Evolutionary conservation across 2,113 vertebrate species (phyloP).

Genomic region (Zeus faber): DNA sequence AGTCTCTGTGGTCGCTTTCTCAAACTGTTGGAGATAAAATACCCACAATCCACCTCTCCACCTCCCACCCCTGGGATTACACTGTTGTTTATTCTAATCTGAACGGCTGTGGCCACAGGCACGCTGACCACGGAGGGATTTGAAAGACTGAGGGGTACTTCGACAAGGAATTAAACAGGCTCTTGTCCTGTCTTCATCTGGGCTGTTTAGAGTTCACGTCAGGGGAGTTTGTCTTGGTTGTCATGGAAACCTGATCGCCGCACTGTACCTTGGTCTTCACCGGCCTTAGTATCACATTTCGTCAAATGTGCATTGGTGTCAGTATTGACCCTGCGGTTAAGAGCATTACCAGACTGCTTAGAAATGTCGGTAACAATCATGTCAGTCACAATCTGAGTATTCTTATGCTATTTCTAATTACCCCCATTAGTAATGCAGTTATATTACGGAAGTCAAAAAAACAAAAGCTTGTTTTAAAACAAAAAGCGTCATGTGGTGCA

Average conservation of each 20-base stretch:
- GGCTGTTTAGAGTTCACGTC: background rate
- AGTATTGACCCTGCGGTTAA: too few relatives aligned
- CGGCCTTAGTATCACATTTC: too few relatives aligned
- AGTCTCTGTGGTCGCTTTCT: constrained; percentile 22
- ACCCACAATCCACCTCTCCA: constrained; percentile 32
- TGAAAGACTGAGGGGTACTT: background rate
- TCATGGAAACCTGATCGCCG: constrained; percentile 1
- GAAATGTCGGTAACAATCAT: too few relatives aligned
- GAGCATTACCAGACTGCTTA: too few relatives aligned
- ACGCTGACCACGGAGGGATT: constrained; percentile 8
- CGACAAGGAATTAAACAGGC: constrained; percentile 23
- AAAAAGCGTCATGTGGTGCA: too few relatives aligned
- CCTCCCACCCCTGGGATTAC: background rate
- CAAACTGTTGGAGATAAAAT: constrained; percentile 24
- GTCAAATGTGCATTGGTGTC: too few relatives aligned
- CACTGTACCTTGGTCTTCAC: too few relatives aligned
- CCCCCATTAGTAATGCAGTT: too few relatives aligned
- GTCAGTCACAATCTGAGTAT: too few relatives aligned
- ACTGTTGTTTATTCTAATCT: constrained; percentile 32
- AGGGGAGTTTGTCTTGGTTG: background rate
- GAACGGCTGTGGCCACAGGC: constrained; percentile 36
- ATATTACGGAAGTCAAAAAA: too few relatives aligned
- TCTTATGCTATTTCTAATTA: too few relatives aligned
- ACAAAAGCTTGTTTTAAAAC: too few relatives aligned
- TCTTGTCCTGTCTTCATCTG: background rate